Conservation (phyloP, 2,113 vertebrate species). For the Tapirus terrestris region DNA sequence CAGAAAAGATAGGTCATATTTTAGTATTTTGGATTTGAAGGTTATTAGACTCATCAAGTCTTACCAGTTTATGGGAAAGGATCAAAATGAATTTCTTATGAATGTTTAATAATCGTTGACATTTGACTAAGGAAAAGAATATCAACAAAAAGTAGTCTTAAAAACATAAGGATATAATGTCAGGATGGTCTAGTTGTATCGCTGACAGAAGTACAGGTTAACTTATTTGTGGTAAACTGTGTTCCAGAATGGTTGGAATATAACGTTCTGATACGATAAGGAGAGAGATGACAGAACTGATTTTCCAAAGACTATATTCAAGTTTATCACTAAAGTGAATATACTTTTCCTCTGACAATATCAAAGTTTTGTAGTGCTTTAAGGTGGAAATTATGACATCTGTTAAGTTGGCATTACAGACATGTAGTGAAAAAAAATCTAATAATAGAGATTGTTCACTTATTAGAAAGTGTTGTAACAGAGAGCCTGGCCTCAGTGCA, state of each 20-base stretch:
- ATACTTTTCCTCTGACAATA: background rate
- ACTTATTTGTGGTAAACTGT: background rate
- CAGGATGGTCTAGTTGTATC: conserved; percentile 8
- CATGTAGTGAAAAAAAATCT: background rate
- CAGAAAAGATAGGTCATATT: conserved; percentile 45
- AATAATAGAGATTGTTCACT: background rate
- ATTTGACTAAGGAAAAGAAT: conserved; percentile 58
- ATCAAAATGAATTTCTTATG: conserved; percentile 39
- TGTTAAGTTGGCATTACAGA: conserved; percentile 2
- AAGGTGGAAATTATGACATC: conserved; percentile 28
- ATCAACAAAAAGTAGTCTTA: conserved; percentile 40
- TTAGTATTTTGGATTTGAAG: background rate
- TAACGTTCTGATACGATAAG: background rate
- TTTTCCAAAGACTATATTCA: background rate
- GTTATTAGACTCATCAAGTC: background rate
- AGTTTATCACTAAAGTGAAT: background rate
- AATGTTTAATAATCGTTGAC: conserved; percentile 30
- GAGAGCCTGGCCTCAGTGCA: background rate
- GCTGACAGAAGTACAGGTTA: conserved; percentile 1
- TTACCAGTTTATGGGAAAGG: conserved; percentile 42
- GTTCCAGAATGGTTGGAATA: background rate
- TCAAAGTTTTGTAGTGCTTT: conserved; percentile 24
- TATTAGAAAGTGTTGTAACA: background rate
- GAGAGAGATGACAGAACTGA: background rate
- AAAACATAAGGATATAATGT: background rate